Base-by-base conservation (phyloP, 1,140 invertebrate species). In the Apis florea region DNA sequence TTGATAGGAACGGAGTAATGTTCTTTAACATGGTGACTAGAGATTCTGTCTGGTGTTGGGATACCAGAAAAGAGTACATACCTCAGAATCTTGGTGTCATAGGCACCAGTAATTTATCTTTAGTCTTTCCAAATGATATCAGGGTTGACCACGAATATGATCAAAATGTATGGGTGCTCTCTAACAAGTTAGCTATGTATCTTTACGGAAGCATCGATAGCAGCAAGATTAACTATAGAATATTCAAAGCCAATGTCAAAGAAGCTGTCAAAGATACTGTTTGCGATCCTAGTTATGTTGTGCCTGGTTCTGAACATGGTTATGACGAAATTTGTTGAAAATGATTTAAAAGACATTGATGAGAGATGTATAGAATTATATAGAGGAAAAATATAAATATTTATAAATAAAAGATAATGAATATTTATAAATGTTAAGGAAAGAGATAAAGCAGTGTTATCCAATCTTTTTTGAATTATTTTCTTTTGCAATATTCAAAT, bases 41-140 rank as follows among this genome's bases (percentile, higher is more conserved):
- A 49, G 96, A 97, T 86, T 95, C 95, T 11, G 93, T 97, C 1
- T 97, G 96, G 59, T 97, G 97, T 88, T 97, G 97, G 97, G 95
- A 97, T 87, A 96, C 95, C 0, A 94, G 94, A 1, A 97, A 97
- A 85, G 95, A 96, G 1, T 96, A 97, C 85, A 93, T 92, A 64
- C 94, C 94, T n/a, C 90, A 92, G 11, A 96, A 96, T 88, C 92
- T 95, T 58, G 95, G 95, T 1, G 93, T 96, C 0, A 91, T 97
- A 6, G 95, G 95, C 0, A 89, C 92, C 10, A 95, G 95, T 84
- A 93, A 93, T 4, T 92, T 94, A 12, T 95, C 95, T 0, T 90
- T 97, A 12, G 93, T 96, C 19, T 97, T 97, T 88, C 96, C 97
- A 0, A 97, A 97, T 87, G 97, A 97, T 86, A 91, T 97, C 53